phyloP scores from a whole-genome alignment of 1,140 invertebrate genomes.

The Brachionus rubens region DNA sequence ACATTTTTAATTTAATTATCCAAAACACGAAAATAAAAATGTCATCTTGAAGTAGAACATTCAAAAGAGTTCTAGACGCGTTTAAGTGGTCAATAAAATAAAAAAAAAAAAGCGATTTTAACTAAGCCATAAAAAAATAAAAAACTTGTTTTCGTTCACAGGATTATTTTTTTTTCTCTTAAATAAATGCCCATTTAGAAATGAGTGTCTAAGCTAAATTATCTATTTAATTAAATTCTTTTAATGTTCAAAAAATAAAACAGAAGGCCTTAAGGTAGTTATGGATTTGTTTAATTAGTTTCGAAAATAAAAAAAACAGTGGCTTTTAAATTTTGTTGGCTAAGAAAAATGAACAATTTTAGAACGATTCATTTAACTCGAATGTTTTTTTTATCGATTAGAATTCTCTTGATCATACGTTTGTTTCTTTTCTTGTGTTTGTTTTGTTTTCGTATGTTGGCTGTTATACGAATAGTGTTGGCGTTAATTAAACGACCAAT shows the following conservation, averaged over 20 bases:
- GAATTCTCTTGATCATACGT: neutral
- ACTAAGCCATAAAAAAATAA: too few species aligned
- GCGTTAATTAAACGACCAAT: slow-evolving; percentile 4
- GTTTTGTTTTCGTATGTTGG: neutral
- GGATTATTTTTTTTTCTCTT: slow-evolving; percentile 1
- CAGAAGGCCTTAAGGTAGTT: slow-evolving; percentile 30
- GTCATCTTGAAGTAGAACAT: slow-evolving; percentile 15
- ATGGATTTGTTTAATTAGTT: neutral
- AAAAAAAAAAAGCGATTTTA: neutral
- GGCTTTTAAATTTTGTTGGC: neutral
- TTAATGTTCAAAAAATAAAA: neutral
- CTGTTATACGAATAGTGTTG: neutral
- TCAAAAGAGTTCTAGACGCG: neutral
- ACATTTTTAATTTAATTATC: slow-evolving; percentile 41
- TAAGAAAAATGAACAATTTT: slow-evolving; percentile 14
- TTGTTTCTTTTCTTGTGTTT: slow-evolving; percentile 21
- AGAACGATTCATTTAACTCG: slow-evolving; percentile 41
- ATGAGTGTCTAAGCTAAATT: neutral
- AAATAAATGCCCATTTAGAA: neutral
- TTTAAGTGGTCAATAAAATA: slow-evolving; percentile 35
- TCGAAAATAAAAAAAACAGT: neutral
- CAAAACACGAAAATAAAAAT: slow-evolving; percentile 44
- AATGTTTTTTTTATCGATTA: slow-evolving; percentile 43
- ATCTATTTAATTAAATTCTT: neutral
- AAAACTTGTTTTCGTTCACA: slow-evolving; percentile 13